A percentile compares a stretch with the other conserved stretches of the same genome.
Conservation (phyloP, 2,888 invertebrate genomes). For the Octodonta nipae region DNA sequence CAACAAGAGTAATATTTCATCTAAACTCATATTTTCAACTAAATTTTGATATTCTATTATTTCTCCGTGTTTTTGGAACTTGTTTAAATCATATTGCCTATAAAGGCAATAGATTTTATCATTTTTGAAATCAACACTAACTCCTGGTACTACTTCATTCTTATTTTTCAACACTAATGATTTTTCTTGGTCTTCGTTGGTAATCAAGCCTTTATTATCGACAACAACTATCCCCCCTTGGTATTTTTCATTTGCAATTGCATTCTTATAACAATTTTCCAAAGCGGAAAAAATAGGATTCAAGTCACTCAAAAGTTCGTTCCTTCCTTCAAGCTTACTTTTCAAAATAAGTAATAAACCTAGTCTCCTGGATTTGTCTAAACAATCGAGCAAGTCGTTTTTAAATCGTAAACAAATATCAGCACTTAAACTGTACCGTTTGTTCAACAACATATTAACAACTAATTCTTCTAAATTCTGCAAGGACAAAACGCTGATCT, state of each 20-base stretch:
- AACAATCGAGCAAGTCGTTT: conserved; percentile 38
- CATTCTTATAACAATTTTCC: conserved; percentile 24
- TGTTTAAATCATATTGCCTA: conserved; percentile 32
- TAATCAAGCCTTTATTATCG: conserved; percentile 23
- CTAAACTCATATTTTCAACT: conserved; percentile 17
- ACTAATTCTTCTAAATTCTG: conserved; percentile 49
- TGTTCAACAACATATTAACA: conserved; percentile 45
- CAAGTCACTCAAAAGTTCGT: conserved; percentile 20
- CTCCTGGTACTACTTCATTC: conserved; percentile 17
- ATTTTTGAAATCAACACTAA: conserved; percentile 1
- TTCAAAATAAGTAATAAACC: too few species aligned
- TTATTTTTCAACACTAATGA: conserved; percentile 14
- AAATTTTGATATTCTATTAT: conserved; percentile 23
- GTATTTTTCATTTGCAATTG: conserved; percentile 35
- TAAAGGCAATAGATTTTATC: conserved; percentile 20
- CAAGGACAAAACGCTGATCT: conserved; percentile 44
- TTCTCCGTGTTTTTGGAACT: conserved; percentile 28
- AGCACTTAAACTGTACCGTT: conserved; percentile 47
- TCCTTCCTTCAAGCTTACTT: conserved; percentile 30
- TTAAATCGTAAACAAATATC: conserved; percentile 44
- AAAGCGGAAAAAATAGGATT: conserved; percentile 24
- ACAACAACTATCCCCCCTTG: conserved; percentile 46
- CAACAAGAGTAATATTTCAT: conserved; percentile 21
- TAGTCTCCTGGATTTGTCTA: conserved; percentile 39
- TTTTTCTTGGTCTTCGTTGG: not conserved